Evolutionary conservation across 1,140 invertebrate species (phyloP), one percentile per base, ranked within the genome.

Genomic region (Venustaconcha ellipsiformis): DNA sequence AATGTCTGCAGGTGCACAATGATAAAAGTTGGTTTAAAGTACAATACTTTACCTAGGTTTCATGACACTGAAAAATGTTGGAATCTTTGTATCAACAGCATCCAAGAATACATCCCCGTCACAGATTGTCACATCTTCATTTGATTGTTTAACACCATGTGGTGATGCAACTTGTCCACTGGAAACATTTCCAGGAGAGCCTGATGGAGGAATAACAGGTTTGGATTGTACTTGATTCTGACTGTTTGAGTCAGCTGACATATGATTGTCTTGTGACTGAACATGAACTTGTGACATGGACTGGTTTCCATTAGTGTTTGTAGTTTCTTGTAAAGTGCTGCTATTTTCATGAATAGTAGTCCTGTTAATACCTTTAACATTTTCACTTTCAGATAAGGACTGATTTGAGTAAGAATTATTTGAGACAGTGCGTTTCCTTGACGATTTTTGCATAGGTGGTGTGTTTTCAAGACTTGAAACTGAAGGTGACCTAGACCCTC

Each of bases 21-120:
- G 23, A 23, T 1, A 23, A 23, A 23, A 23, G 23, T 37, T 37
- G 37, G 37, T 37, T 37, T 37, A 37, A 4, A 37, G 37, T 37
- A 37, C 8, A 37, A 4, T 37, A 37, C 37, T 20, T 57, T 72
- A 84, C 86, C 83, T 87, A 57, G 58, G 55, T 67, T 79, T 64
- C 84, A 87, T 86, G n/a, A 62, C 72, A n/a, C 85, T 85, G 67
- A 87, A 86, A 80, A 87, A 87, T 14, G 85, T 87, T 30, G 82
- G 74, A 64, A 83, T 79, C 73, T 75, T 82, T 60, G 75, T 73
- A 82, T 86, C 86, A 65, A 87, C 83, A 57, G 86, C 84, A 83
- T 87, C 86, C 70, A 71, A 67, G 58, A 77, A 77, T 64, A 77
- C 75, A 67, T 77, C 75, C 6, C 63, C 57, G 20, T 67, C 75